Evolutionary conservation across 37 sponge, comb jelly and placozoan species (phyloP).

Genomic region (Ianthella basta): DNA sequence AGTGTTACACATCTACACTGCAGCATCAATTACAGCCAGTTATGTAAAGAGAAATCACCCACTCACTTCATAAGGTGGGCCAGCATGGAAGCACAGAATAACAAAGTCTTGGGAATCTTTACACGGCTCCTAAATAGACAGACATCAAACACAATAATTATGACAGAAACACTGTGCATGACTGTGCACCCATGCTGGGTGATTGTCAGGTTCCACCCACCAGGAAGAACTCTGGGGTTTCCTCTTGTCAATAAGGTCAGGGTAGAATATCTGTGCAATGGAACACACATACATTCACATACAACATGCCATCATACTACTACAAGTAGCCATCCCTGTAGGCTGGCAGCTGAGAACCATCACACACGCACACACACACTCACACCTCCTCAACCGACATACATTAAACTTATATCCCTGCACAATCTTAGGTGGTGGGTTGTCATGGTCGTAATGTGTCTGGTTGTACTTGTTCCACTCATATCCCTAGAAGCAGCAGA

Average conservation of each 20-base stretch:
- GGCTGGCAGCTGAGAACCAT: too few relatives aligned
- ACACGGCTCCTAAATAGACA: conserved; percentile 52
- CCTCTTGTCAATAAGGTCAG: conserved; percentile 95
- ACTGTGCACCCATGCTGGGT: background rate
- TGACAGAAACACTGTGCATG: background rate
- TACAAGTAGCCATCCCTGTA: too few relatives aligned
- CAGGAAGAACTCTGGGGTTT: conserved; percentile 88
- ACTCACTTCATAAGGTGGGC: conserved; percentile 96
- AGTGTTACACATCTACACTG: conserved; percentile 16
- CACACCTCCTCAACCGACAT: too few relatives aligned
- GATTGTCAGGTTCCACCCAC: too few relatives aligned
- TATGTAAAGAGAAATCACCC: conserved; percentile 1
- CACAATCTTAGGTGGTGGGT: conserved; percentile 99
- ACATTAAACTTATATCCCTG: conserved; percentile 99
- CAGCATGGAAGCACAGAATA: conserved; percentile 92
- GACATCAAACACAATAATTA: too few relatives aligned
- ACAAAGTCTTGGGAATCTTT: conserved; percentile 86
- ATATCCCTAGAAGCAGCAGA: conserved; percentile 86
- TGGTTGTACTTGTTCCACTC: conserved; percentile 99
- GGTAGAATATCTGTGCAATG: conserved; percentile 82
- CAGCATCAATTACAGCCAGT: background rate
- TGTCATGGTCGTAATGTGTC: conserved; percentile 99
- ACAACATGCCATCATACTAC: too few relatives aligned
- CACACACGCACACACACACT: too few relatives aligned
- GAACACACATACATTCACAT: too few relatives aligned